phyloP scores from a whole-genome alignment of 37 sponge, comb jelly and placozoan genomes.

The Axinella damicornis region DNA sequence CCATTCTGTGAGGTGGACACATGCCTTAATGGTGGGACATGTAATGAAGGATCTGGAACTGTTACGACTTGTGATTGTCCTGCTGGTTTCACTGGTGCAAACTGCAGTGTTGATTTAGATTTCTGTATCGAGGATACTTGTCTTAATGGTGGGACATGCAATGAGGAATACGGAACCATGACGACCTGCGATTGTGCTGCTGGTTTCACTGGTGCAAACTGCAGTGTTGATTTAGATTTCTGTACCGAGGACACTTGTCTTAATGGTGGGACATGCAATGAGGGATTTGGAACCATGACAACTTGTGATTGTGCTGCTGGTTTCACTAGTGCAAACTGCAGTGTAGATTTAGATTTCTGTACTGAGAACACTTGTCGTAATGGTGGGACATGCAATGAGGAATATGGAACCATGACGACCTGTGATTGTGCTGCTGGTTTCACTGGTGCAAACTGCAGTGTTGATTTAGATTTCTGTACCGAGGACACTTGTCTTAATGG shows the following conservation, averaged over 20 bases:
- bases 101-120: constrained; percentile 29
- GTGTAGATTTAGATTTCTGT: constrained; percentile 32
- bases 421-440: constrained; percentile 57
- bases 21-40: constrained; percentile 25
- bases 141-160: constrained; percentile 49
- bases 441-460: constrained; percentile 44
- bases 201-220: constrained; percentile 43
- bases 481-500: not conserved
- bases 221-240: constrained; percentile 23
- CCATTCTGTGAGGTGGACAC: not conserved
- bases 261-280: constrained; percentile 47
- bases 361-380: constrained; percentile 33
- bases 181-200: constrained; percentile 40
- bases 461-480: constrained; percentile 2
- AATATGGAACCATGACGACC: not conserved
- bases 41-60: constrained; percentile 11
- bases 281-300: constrained; percentile 31
- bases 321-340: constrained; percentile 9
- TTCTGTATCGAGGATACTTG: not conserved
- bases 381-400: constrained; percentile 64
- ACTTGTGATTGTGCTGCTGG: constrained; percentile 16
- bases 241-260: not conserved
- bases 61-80: constrained; percentile 20
- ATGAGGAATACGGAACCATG: constrained; percentile 16
- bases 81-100: constrained; percentile 19